phyloP scores from a whole-genome alignment of 2,888 invertebrate genomes.

The Epistrophella euchroma region DNA sequence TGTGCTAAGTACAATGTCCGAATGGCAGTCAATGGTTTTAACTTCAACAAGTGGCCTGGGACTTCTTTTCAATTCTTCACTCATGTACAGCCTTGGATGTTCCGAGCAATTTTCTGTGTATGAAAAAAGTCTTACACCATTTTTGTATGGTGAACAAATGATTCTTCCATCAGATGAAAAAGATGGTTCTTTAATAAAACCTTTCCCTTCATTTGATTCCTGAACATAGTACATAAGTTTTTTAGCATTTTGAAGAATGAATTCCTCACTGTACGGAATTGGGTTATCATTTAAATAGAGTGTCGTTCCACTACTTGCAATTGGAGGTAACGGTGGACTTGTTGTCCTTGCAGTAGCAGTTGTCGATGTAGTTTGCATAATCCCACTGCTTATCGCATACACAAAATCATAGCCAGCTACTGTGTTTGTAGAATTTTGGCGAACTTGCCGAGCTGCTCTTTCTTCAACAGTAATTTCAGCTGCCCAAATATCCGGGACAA shows the following conservation, averaged over 20 bases:
- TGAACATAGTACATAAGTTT: conserved; percentile 92
- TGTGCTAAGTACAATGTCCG: conserved; percentile 93
- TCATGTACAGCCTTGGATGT: conserved; percentile 84
- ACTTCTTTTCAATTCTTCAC: conserved; percentile 77
- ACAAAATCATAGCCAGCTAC: conserved; percentile 83
- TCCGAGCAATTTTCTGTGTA: conserved; percentile 92
- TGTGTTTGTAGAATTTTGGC: conserved; percentile 79
- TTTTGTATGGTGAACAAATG: conserved; percentile 95
- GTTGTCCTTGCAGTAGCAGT: background rate
- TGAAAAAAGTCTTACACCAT: conserved; percentile 93
- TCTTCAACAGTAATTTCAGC: conserved; percentile 83
- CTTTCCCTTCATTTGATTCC: conserved; percentile 95
- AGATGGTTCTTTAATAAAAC: conserved; percentile 96
- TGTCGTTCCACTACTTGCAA: background rate
- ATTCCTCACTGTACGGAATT: conserved; percentile 54
- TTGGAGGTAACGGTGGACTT: background rate
- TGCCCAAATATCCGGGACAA: conserved; percentile 83
- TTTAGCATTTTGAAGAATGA: conserved; percentile 86
- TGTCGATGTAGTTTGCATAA: conserved; percentile 78
- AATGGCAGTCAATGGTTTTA: conserved; percentile 88
- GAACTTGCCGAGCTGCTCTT: conserved; percentile 81
- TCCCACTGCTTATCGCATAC: conserved; percentile 83
- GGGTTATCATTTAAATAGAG: conserved; percentile 39
- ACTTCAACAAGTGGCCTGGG: conserved; percentile 86
- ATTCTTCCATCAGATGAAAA: conserved; percentile 95